Evolutionary conservation across 2,113 vertebrate genomes (phyloP).

Genomic region (Nycticorax nycticorax): DNA sequence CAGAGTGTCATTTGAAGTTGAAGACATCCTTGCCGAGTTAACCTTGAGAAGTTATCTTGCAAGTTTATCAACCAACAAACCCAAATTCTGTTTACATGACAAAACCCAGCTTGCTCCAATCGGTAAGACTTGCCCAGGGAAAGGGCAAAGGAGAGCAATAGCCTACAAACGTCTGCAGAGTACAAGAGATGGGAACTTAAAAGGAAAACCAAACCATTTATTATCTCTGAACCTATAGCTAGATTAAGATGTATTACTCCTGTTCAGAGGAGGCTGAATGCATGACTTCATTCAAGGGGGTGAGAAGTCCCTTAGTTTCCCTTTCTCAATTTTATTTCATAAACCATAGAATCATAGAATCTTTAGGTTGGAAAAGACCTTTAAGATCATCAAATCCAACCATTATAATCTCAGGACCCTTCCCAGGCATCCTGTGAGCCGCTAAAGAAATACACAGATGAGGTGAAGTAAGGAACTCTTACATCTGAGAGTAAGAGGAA

Average conservation of each 20-base stretch:
- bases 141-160: neutral
- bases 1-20: neutral
- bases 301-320: neutral
- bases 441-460: neutral
- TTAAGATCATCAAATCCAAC: too few species aligned
- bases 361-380: too few species aligned
- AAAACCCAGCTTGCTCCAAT: neutral
- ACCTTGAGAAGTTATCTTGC: neutral
- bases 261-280: neutral
- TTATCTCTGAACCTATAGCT: neutral
- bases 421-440: neutral
- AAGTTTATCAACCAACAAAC: neutral
- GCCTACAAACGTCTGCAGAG: neutral
- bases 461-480: neutral
- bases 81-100: neutral
- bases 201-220: neutral
- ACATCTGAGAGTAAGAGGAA: neutral
- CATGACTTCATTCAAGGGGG: neutral
- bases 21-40: neutral
- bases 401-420: neutral
- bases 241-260: rapidly evolving
- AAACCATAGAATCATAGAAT: too few species aligned
- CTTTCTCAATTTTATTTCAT: neutral
- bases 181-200: neutral
- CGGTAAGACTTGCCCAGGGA: neutral